These are phyloP conservation scores for Netelia virgata DNA, from an alignment of 2,888 invertebrate genomes.

Conservation along the genomic window DNA sequence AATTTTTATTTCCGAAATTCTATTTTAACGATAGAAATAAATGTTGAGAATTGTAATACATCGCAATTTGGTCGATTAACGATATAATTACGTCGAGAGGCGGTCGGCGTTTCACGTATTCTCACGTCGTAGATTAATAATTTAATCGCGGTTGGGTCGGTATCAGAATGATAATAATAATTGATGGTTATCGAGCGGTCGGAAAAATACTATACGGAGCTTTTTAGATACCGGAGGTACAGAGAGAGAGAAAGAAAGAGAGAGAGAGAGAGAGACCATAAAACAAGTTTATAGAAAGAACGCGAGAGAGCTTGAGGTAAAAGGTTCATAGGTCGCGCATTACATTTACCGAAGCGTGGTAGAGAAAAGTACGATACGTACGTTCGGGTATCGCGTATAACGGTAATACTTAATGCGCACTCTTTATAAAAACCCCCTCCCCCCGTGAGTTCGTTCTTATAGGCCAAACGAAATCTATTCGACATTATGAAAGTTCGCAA, in stretches of 20 bases:
- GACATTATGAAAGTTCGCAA: slow-evolving; percentile 39
- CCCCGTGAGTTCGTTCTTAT: background rate
- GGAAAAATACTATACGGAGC: slow-evolving; percentile 6
- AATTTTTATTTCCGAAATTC: too few species aligned
- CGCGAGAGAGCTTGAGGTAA: slow-evolving; percentile 29
- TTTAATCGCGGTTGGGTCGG: background rate
- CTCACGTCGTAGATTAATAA: background rate
- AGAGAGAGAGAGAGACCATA: background rate
- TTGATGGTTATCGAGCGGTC: slow-evolving; percentile 9
- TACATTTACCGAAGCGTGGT: slow-evolving; percentile 27
- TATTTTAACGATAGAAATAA: too few species aligned
- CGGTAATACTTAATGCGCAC: slow-evolving; percentile 27
- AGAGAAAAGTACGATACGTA: slow-evolving; percentile 4
- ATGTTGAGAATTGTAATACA: too few species aligned
- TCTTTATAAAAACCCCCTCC: slow-evolving; percentile 28
- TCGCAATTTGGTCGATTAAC: too few species aligned
- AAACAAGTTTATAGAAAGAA: slow-evolving; percentile 6
- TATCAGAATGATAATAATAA: slow-evolving; percentile 21
- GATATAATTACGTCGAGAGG: too few species aligned
- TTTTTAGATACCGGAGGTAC: slow-evolving; percentile 2
- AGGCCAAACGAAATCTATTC: slow-evolving; percentile 3
- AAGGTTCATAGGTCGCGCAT: slow-evolving; percentile 51
- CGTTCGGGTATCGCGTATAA: background rate
- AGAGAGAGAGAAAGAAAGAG: background rate
- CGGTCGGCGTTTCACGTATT: too few species aligned